A percentile compares a stretch with the other conserved stretches of the same genome.
Conservation (phyloP, 1,140 invertebrate genomes). For the Cotesia chilonis region DNA sequence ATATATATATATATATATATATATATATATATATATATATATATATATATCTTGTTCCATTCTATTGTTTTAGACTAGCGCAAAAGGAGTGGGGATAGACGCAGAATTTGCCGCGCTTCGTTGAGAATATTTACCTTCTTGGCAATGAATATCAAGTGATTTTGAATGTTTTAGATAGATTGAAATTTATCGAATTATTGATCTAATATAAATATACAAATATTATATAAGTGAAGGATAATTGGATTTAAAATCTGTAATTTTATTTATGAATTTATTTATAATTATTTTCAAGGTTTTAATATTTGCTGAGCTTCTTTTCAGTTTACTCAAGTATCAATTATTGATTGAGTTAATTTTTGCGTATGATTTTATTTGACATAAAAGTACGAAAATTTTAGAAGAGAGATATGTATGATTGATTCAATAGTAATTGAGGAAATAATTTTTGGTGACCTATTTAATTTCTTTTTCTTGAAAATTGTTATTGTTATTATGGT, state of each 20-base stretch:
- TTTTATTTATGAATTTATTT: no score
- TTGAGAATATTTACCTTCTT: conserved; percentile 14
- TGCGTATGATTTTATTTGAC: neutral
- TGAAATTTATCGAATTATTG: neutral
- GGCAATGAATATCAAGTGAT: neutral
- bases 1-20: neutral
- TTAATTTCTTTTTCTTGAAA: neutral
- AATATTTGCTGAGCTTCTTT: no score
- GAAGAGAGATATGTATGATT: neutral
- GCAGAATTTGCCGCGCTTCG: conserved; percentile 1
- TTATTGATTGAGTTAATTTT: conserved; percentile 3
- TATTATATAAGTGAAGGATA: no score
- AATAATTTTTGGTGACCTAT: neutral
- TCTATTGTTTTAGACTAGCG: neutral
- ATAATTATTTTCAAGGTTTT: no score
- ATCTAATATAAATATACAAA: no score
- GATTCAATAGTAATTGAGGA: no score
- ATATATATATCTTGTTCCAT: conserved; percentile 1
- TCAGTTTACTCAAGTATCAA: neutral
- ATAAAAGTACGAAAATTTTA: neutral
- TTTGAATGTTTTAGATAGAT: neutral
- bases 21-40: neutral
- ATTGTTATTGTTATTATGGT: neutral
- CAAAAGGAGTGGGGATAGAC: conserved; percentile 1
- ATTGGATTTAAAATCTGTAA: no score